A percentile compares a stretch with the other conserved stretches of the same genome.
Conservation (phyloP, 2,113 vertebrate species). For the Murina feae region DNA sequence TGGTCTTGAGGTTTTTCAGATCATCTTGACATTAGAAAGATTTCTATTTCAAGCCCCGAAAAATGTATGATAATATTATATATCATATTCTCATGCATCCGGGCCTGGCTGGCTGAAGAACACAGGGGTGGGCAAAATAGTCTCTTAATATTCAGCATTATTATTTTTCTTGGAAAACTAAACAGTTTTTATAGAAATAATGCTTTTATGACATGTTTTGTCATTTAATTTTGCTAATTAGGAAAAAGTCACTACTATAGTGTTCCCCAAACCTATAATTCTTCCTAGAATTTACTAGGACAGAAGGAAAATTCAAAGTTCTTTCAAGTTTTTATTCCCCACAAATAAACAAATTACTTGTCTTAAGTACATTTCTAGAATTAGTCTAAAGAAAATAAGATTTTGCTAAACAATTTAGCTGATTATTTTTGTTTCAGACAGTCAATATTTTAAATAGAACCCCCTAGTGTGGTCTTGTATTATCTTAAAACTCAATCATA, state of each 20-base stretch:
- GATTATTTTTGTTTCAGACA: neutral
- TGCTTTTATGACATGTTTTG: neutral
- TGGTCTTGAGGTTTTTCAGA: neutral
- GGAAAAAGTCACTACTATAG: neutral
- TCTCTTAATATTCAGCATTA: neutral
- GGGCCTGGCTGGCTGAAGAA: neutral
- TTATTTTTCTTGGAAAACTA: neutral
- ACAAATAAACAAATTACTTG: neutral
- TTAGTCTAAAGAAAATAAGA: constrained; percentile 13
- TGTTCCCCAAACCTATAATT: neutral
- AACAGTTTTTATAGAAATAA: neutral
- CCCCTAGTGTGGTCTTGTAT: neutral
- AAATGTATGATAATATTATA: neutral
- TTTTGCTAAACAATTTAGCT: constrained; percentile 23
- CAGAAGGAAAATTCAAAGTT: neutral
- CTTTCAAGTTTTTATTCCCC: neutral
- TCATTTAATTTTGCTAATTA: neutral
- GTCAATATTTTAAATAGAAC: neutral
- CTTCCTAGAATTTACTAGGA: neutral
- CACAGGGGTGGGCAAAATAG: neutral
- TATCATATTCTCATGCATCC: neutral
- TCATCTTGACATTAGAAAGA: neutral
- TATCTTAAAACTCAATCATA: neutral
- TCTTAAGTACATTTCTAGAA: neutral
- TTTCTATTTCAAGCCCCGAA: neutral